Conservation (phyloP, 2,797 vertebrate species). For the Scleropages formosus region DNA sequence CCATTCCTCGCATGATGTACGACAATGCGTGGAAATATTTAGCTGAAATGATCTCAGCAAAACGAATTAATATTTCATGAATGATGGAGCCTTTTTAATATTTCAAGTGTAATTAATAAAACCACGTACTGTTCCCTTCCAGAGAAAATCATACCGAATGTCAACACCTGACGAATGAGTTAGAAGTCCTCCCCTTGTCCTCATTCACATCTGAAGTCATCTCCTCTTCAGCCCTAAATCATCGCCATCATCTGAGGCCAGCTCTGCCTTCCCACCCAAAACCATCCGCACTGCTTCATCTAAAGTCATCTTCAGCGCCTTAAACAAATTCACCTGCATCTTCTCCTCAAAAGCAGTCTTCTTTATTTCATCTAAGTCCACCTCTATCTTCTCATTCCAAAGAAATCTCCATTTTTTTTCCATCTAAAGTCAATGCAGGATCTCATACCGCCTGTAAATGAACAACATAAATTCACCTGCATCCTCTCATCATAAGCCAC, state of each 20-base stretch:
- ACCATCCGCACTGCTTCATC: background rate
- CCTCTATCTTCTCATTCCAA: background rate
- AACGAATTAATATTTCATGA: constrained; percentile 73
- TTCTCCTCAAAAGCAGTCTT: background rate
- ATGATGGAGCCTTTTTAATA: constrained; percentile 73
- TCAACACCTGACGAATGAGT: constrained; percentile 60
- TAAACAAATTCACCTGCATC: background rate
- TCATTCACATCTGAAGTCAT: background rate
- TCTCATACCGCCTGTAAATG: too few relatives aligned
- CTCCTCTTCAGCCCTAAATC: background rate
- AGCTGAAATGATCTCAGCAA: constrained; percentile 62
- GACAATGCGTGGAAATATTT: constrained; percentile 62
- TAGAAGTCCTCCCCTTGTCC: constrained; percentile 19
- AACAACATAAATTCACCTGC: background rate
- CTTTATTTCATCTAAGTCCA: background rate
- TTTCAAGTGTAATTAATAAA: constrained; percentile 75
- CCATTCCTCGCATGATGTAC: constrained; percentile 58
- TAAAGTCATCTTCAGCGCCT: background rate
- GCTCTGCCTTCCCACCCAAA: background rate
- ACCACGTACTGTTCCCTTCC: constrained; percentile 51
- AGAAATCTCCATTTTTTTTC: background rate
- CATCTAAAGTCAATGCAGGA: background rate
- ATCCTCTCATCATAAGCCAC: background rate
- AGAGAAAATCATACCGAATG: constrained; percentile 57
- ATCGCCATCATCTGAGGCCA: background rate